phyloP scores from a whole-genome alignment of 2,113 vertebrate species.

The Eulemur rufifrons region DNA sequence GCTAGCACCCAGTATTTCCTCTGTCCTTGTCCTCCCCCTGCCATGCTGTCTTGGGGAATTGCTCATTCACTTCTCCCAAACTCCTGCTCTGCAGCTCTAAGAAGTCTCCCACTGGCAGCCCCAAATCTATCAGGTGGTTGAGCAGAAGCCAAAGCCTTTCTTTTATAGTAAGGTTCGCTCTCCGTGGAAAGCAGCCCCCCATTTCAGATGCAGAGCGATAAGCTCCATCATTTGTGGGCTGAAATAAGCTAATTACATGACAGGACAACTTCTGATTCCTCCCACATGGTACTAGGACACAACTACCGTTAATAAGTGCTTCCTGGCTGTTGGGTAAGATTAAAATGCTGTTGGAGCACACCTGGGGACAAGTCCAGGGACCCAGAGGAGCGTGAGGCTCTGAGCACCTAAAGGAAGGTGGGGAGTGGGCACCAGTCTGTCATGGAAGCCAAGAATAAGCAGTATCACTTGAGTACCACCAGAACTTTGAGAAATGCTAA shows the following conservation, averaged over 20 bases:
- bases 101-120: background rate
- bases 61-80: background rate
- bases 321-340: background rate
- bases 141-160: background rate
- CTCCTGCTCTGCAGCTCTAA: background rate
- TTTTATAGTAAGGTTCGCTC: background rate
- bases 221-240: too few relatives aligned
- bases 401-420: background rate
- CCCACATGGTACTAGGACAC: background rate
- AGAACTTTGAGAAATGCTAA: background rate
- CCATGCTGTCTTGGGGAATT: background rate
- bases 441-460: background rate
- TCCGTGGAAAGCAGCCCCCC: background rate
- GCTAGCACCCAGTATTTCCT: background rate
- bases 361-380: background rate
- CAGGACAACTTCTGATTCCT: background rate
- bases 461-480: background rate
- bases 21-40: too few relatives aligned
- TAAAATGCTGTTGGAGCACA: background rate
- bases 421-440: background rate
- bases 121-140: background rate
- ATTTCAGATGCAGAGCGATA: background rate
- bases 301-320: accelerated
- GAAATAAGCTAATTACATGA: background rate
- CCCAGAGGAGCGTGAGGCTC: background rate